A percentile compares a stretch with the other conserved stretches of the same genome.
Conservation (phyloP, 2,113 vertebrate species). For the Nanger granti region DNA sequence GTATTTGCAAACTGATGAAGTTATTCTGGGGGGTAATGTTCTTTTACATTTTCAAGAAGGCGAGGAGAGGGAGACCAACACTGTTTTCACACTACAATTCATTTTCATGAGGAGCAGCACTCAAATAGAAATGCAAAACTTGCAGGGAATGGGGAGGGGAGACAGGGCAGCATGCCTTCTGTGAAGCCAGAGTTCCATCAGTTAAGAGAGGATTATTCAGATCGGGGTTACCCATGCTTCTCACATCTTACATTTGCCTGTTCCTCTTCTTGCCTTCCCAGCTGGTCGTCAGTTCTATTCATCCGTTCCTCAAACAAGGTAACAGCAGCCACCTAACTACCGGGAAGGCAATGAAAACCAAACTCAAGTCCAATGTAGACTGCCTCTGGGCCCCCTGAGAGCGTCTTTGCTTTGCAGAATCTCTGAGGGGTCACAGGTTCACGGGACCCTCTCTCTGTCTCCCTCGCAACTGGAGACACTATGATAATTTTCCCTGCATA, state of each 20-base stretch:
- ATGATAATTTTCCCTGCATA: background rate
- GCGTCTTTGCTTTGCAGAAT: accelerated
- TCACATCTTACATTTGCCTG: accelerated
- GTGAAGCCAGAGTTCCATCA: background rate
- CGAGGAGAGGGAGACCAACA: background rate
- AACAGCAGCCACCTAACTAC: background rate
- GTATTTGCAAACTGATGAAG: background rate
- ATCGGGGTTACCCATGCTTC: background rate
- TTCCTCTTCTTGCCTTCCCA: background rate
- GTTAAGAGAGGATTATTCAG: background rate
- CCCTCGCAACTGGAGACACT: background rate
- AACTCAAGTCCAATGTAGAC: background rate
- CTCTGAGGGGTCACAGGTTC: background rate
- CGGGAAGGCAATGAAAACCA: background rate
- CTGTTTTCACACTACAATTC: background rate
- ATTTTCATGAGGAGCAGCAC: background rate
- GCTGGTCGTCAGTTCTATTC: background rate
- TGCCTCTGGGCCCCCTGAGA: background rate
- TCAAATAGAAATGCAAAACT: background rate
- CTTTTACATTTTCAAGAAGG: background rate
- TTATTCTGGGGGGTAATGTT: background rate
- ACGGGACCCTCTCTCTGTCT: background rate
- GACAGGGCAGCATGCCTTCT: accelerated
- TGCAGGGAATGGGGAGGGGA: accelerated
- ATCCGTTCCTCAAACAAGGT: too few species aligned